Conservation (phyloP, 2,113 vertebrate genomes). For the Apteryx owenii region DNA sequence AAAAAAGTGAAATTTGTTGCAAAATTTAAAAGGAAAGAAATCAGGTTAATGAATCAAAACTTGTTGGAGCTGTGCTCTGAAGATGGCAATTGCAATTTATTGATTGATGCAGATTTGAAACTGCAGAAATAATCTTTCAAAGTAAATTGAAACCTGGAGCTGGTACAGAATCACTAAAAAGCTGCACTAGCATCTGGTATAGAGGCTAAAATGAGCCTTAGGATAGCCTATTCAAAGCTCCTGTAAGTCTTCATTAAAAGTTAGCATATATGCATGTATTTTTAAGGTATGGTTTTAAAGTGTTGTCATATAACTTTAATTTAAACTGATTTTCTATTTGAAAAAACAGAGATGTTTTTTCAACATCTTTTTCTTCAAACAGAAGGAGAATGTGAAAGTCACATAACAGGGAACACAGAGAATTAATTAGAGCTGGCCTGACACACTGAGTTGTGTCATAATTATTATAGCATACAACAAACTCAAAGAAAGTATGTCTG, state of each 20-base stretch:
- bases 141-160: background rate
- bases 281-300: background rate
- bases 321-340: background rate
- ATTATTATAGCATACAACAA: background rate
- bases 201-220: background rate
- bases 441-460: rapidly evolving
- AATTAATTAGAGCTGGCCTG: background rate
- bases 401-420: rapidly evolving
- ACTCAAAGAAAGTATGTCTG: background rate
- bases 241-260: background rate
- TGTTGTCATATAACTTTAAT: background rate
- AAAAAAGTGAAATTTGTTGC: background rate
- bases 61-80: background rate
- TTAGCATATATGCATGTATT: background rate
- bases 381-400: background rate
- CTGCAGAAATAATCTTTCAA: background rate
- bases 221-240: background rate
- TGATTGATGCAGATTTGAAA: background rate
- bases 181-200: background rate
- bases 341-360: background rate
- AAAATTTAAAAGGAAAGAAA: background rate
- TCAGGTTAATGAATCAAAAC: background rate
- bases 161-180: background rate
- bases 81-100: background rate
- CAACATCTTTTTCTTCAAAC: background rate